Conservation (phyloP, 2,113 vertebrate species). For the Burhinus bistriatus region DNA sequence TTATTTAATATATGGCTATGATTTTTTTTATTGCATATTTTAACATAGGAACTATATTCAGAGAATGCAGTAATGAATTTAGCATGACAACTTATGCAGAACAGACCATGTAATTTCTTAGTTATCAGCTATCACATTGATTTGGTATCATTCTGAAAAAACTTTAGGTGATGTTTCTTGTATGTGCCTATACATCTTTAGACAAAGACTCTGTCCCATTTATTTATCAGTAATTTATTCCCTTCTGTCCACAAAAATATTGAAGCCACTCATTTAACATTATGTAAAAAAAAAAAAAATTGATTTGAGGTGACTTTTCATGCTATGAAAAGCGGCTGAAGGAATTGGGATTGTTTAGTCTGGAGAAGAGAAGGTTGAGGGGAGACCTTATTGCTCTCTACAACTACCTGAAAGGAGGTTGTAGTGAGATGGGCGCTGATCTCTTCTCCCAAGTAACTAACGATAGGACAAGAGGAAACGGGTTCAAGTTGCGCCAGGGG, state of each 20-base stretch:
- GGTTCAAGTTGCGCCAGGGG: no score
- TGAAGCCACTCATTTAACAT: neutral
- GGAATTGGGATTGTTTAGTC: no score
- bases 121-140: neutral
- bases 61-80: neutral
- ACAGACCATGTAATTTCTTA: neutral
- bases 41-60: neutral
- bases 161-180: neutral
- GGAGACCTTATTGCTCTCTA: no score
- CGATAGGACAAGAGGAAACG: no score
- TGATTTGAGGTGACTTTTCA: neutral
- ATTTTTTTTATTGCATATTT: neutral
- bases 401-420: no score
- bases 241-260: neutral
- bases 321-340: no score
- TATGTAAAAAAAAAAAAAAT: neutral
- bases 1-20: neutral
- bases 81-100: neutral
- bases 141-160: neutral
- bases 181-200: neutral
- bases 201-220: neutral
- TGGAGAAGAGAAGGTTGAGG: no score
- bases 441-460: no score
- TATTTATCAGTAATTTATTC: neutral
- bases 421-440: no score